phyloP scores from a whole-genome alignment of 2,888 invertebrate species.

The Drosophila mercatorum region DNA sequence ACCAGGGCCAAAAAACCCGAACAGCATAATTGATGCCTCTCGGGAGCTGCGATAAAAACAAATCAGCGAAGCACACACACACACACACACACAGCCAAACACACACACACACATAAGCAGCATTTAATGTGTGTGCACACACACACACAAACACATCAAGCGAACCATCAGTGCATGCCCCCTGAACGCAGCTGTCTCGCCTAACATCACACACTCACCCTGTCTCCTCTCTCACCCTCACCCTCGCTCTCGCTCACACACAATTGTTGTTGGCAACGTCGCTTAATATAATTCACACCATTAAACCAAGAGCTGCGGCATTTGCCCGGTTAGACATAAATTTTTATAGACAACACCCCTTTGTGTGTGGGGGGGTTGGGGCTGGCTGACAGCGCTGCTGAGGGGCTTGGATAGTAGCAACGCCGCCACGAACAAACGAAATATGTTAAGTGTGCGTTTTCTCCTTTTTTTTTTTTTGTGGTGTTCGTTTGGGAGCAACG shows the following conservation, averaged over 20 bases:
- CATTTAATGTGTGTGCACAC: slow-evolving; percentile 32
- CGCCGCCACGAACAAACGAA: slow-evolving; percentile 24
- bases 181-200: slow-evolving; percentile 53
- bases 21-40: slow-evolving; percentile 77
- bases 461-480: neutral
- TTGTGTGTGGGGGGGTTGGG: slow-evolving; percentile 1
- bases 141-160: slow-evolving; percentile 26
- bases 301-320: slow-evolving; percentile 78
- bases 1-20: slow-evolving; percentile 27
- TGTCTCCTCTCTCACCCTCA: neutral
- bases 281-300: slow-evolving; percentile 80
- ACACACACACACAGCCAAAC: slow-evolving; percentile 28
- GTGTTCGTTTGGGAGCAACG: slow-evolving; percentile 11
- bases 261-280: slow-evolving; percentile 41
- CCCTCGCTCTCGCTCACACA: slow-evolving; percentile 8
- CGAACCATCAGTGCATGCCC: slow-evolving; percentile 35
- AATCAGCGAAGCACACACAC: slow-evolving; percentile 70
- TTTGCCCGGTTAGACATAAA: slow-evolving; percentile 75
- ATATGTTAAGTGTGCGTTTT: slow-evolving; percentile 70
- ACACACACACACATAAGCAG: neutral
- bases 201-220: slow-evolving; percentile 30
- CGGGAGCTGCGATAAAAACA: slow-evolving; percentile 79
- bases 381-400: neutral
- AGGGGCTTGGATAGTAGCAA: slow-evolving; percentile 17
- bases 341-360: slow-evolving; percentile 77